Evolutionary conservation across 2,113 vertebrate species (phyloP).

Genomic region (Glaucomys volans): DNA sequence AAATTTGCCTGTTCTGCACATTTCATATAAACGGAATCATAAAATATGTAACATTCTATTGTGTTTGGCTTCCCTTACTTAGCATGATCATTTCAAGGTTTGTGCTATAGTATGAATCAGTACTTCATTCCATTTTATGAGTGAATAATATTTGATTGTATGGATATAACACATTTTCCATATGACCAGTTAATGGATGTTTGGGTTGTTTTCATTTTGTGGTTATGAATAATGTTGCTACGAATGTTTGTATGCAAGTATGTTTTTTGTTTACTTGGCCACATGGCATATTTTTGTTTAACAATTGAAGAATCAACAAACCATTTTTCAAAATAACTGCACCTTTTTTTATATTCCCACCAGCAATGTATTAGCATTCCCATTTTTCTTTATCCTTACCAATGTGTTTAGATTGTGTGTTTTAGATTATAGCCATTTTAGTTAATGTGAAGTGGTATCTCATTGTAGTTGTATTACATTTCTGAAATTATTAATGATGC

Average conservation of each 20-base stretch:
- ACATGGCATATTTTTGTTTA: slow-evolving; percentile 25
- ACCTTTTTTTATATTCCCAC: neutral
- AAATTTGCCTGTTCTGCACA: neutral
- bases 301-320: neutral
- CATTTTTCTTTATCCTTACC: neutral
- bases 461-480: slow-evolving; percentile 31
- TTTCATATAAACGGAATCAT: neutral
- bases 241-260: neutral
- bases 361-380: neutral
- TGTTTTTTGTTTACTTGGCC: slow-evolving; percentile 19
- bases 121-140: slow-evolving; percentile 3
- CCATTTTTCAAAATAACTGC: neutral
- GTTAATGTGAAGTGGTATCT: slow-evolving; percentile 3
- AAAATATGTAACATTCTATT: neutral
- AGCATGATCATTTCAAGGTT: slow-evolving; percentile 4
- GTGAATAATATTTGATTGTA: slow-evolving; percentile 8
- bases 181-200: neutral
- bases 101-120: neutral
- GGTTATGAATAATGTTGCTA: neutral
- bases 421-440: slow-evolving; percentile 26
- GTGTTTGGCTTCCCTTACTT: slow-evolving; percentile 38
- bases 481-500: neutral
- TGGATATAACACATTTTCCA: neutral
- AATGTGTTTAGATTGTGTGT: neutral
- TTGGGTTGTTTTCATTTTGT: slow-evolving; percentile 30